These are phyloP conservation scores for Yoshiicerus persimilis DNA, from an alignment of 1,140 invertebrate species.

Conservation along the genomic window DNA sequence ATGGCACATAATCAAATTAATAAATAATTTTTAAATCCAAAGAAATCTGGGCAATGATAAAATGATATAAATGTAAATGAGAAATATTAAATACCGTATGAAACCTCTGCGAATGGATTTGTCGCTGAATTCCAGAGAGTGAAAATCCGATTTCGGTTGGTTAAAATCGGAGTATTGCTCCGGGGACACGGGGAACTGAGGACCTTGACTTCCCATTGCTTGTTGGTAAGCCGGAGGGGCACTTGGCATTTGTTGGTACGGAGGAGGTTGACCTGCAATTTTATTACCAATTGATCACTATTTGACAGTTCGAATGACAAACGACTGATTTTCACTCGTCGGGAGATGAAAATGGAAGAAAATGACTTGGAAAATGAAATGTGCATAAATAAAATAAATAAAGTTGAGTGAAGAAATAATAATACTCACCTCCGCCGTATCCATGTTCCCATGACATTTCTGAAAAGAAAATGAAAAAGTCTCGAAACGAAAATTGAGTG, in stretches of 20 bases:
- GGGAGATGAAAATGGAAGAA: background rate
- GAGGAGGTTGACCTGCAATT: background rate
- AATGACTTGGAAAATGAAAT: background rate
- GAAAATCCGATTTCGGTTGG: conserved; percentile 6
- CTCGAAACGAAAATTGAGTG: too few species aligned
- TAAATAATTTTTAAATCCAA: background rate
- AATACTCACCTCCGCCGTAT: background rate
- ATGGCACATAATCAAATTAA: background rate
- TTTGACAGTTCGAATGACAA: background rate
- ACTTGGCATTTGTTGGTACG: background rate
- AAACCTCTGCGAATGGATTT: conserved; percentile 72
- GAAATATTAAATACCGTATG: conserved; percentile 59
- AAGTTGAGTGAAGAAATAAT: background rate
- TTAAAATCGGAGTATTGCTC: background rate
- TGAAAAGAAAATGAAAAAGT: too few species aligned
- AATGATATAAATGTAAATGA: background rate
- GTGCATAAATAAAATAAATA: background rate
- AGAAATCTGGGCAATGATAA: background rate
- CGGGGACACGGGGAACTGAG: background rate
- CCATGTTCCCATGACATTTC: background rate
- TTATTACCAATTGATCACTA: too few species aligned
- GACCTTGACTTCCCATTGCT: too few species aligned
- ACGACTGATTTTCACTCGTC: too few species aligned
- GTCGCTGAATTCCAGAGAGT: conserved; percentile 70
- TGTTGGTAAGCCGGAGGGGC: background rate